Percentiles rank a stretch among this genome's conserved stretches.
Evolutionary conservation across 2,888 invertebrate species (phyloP).

Genomic region (Philereme vetulata): DNA sequence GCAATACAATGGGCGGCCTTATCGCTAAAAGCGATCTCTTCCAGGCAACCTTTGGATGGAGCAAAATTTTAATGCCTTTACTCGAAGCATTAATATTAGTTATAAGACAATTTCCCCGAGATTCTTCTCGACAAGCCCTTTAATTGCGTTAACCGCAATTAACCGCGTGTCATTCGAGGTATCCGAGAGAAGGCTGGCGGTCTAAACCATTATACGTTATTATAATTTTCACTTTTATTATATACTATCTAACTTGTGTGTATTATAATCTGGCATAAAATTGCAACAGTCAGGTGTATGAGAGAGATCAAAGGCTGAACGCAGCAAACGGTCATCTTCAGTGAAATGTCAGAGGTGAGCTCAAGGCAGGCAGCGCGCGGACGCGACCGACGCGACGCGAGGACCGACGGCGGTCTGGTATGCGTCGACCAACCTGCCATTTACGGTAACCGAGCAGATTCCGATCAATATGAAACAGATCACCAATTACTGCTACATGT

Average conservation of each 20-base stretch:
- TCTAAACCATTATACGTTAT: slow-evolving; percentile 47
- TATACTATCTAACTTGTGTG: slow-evolving; percentile 51
- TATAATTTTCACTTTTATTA: slow-evolving; percentile 64
- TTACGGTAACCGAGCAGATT: slow-evolving; percentile 46
- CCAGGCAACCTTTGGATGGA: too few relatives aligned
- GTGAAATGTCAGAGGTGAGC: slow-evolving; percentile 71
- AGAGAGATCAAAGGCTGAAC: slow-evolving; percentile 71
- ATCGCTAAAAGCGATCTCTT: too few relatives aligned
- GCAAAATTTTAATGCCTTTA: too few relatives aligned
- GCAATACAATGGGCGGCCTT: too few relatives aligned
- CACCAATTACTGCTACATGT: slow-evolving; percentile 35
- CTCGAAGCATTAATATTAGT: slow-evolving; percentile 14
- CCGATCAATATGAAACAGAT: slow-evolving; percentile 46
- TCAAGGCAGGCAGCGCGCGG: slow-evolving; percentile 39
- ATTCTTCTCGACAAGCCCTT: slow-evolving; percentile 43
- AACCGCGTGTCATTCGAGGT: slow-evolving; percentile 56
- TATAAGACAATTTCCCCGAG: slow-evolving; percentile 24
- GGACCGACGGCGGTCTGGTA: slow-evolving; percentile 55
- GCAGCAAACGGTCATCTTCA: slow-evolving; percentile 70
- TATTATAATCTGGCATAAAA: slow-evolving; percentile 71
- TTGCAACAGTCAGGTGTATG: slow-evolving; percentile 62
- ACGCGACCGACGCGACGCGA: slow-evolving; percentile 39
- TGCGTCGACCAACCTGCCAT: slow-evolving; percentile 54
- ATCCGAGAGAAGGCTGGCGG: slow-evolving; percentile 43
- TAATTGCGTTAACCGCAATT: slow-evolving; percentile 56